phyloP scores from a whole-genome alignment of 2,113 vertebrate genomes.

The Mobula hypostoma region DNA sequence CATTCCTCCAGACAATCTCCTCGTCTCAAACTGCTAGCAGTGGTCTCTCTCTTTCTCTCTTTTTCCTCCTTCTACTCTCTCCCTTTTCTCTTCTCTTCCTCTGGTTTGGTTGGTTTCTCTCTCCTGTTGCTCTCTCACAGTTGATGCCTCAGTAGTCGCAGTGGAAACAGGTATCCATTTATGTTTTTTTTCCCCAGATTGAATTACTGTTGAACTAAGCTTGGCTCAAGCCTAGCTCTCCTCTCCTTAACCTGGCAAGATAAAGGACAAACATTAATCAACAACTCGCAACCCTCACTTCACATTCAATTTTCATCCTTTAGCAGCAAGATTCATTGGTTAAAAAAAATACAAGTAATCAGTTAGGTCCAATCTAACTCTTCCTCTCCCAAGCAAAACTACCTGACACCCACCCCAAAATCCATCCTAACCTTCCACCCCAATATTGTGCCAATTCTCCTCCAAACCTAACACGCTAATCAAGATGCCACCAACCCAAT shows the following conservation, averaged over 20 bases:
- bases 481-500: too few relatives aligned
- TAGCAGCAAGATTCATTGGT: not conserved
- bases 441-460: not conserved
- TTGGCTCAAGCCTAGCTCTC: slow-evolving; percentile 79
- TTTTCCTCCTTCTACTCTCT: slow-evolving; percentile 54
- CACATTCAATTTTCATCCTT: not conserved
- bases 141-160: slow-evolving; percentile 96
- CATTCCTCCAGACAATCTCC: slow-evolving; percentile 59
- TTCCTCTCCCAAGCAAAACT: too few relatives aligned
- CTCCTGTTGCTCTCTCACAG: slow-evolving; percentile 90
- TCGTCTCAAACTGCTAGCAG: slow-evolving; percentile 68
- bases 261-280: slow-evolving; percentile 16
- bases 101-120: slow-evolving; percentile 60
- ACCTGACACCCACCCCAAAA: too few relatives aligned
- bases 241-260: slow-evolving; percentile 64
- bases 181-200: slow-evolving; percentile 92
- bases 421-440: slow-evolving; percentile 13
- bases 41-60: slow-evolving; percentile 54
- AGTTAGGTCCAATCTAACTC: not conserved
- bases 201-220: slow-evolving; percentile 92
- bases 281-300: not conserved
- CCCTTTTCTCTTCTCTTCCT: slow-evolving; percentile 58
- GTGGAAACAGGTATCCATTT: slow-evolving; percentile 98
- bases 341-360: not conserved
- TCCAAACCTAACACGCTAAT: too few relatives aligned